Evolutionary conservation across 2,113 vertebrate species (phyloP).

Genomic region (Amphilophus citrinellus): DNA sequence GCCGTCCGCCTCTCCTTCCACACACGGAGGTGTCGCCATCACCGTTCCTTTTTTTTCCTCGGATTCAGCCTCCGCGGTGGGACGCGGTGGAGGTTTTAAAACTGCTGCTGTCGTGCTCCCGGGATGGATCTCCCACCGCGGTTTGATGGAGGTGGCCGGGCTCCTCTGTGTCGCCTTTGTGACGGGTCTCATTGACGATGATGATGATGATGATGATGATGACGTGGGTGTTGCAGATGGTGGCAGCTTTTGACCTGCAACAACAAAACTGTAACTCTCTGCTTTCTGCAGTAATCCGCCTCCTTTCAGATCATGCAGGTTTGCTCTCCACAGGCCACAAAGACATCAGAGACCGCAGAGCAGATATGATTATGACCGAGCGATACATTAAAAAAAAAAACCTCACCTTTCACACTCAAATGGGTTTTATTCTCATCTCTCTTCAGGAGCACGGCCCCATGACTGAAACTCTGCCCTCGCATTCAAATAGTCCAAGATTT

Average conservation of each 20-base stretch:
- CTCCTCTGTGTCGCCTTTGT: not conserved
- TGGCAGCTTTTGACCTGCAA: not conserved
- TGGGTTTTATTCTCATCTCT: too few species aligned
- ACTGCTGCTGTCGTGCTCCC: not conserved
- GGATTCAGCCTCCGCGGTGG: not conserved
- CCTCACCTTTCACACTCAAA: too few species aligned
- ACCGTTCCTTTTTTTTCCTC: constrained; percentile 4
- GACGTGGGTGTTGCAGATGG: not conserved
- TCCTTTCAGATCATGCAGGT: not conserved
- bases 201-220: rapidly evolving
- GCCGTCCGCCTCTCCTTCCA: constrained; percentile 38
- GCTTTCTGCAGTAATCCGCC: not conserved
- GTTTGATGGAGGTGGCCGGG: not conserved
- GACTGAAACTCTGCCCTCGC: not conserved
- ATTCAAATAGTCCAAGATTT: not conserved
- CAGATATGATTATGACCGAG: too few species aligned
- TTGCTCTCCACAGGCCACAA: rapidly evolving
- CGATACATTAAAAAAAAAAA: too few species aligned
- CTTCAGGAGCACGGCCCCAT: not conserved
- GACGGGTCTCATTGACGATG: rapidly evolving
- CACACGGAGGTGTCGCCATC: not conserved
- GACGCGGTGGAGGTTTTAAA: not conserved
- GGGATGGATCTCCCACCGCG: not conserved
- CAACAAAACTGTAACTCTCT: not conserved
- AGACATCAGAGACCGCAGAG: too few species aligned